phyloP scores from a whole-genome alignment of 2,113 vertebrate genomes.

The Pholis gunnellus region DNA sequence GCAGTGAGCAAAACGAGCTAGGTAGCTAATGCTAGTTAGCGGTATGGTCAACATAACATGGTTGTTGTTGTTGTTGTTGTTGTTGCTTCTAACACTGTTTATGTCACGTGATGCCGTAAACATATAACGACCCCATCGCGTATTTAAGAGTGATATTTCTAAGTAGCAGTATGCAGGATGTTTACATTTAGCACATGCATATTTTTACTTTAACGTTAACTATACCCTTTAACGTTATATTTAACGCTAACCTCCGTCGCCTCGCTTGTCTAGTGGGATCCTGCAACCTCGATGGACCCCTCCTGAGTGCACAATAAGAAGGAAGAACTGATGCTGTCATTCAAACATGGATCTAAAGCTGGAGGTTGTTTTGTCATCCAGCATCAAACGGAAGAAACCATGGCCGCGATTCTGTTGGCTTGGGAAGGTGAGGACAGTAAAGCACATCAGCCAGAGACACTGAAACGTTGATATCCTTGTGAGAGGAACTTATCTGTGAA shows the following conservation, averaged over 20 bases:
- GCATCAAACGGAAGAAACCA: conserved; percentile 86
- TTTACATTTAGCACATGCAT: not conserved
- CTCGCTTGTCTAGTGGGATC: not conserved
- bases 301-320: not conserved
- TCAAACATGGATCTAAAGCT: conserved; percentile 82
- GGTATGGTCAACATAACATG: not conserved
- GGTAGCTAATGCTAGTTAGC: conserved; percentile 63
- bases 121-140: not conserved
- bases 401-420: conserved; percentile 88
- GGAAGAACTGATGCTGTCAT: conserved; percentile 23
- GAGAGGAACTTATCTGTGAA: too few species aligned
- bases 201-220: not conserved
- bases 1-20: conserved; percentile 35
- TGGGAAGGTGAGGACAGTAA: conserved; percentile 77
- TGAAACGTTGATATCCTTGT: not conserved
- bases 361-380: conserved; percentile 84
- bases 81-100: too few species aligned
- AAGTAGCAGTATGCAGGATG: not conserved
- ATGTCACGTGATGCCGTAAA: too few species aligned
- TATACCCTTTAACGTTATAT: not conserved
- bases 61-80: not conserved
- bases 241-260: not conserved
- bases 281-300: not conserved
- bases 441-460: not conserved
- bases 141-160: too few species aligned